phyloP scores from a whole-genome alignment of 1,140 invertebrate species.

The Zaprionus camerounensis region DNA sequence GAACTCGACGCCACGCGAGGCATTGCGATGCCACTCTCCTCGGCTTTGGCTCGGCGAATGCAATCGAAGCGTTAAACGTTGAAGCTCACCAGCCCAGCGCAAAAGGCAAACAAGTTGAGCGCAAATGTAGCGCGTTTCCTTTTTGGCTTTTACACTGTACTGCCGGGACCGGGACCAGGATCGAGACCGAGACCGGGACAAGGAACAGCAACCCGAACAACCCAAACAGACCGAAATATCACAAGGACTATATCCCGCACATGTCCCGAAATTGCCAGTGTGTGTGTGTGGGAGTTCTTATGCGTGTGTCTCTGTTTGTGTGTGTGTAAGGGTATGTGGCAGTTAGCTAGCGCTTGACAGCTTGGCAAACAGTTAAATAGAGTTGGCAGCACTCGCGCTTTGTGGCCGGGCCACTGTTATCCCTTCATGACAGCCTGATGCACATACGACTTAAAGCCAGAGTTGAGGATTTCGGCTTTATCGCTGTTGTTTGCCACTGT shows the following conservation, averaged over 20 bases:
- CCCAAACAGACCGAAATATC: neutral
- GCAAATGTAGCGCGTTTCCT: conserved; percentile 78
- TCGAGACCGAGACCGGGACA: conserved; percentile 11
- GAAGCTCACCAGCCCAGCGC: conserved; percentile 44
- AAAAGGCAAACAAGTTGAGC: conserved; percentile 78
- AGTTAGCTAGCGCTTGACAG: conserved; percentile 80
- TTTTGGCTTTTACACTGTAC: conserved; percentile 63
- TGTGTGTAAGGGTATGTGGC: conserved; percentile 22
- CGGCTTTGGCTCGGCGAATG: conserved; percentile 43
- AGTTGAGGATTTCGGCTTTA: conserved; percentile 27
- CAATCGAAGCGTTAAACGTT: conserved; percentile 78
- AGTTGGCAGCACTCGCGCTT: conserved; percentile 61
- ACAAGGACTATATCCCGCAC: neutral
- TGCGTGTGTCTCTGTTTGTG: conserved; percentile 22
- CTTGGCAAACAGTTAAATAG: conserved; percentile 81
- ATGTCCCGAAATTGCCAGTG: conserved; percentile 21
- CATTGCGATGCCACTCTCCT: neutral
- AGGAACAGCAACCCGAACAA: conserved; percentile 16
- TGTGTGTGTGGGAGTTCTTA: conserved; percentile 30
- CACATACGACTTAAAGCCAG: conserved; percentile 31
- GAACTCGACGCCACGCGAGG: neutral
- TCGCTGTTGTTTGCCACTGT: conserved; percentile 15
- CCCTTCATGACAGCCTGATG: conserved; percentile 24
- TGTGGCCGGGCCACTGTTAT: conserved; percentile 41
- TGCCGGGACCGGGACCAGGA: conserved; percentile 16